Evolutionary conservation across 2,113 vertebrate genomes (phyloP), one percentile per base, ranked within the genome.

Genomic region (Heterocephalus glaber): DNA sequence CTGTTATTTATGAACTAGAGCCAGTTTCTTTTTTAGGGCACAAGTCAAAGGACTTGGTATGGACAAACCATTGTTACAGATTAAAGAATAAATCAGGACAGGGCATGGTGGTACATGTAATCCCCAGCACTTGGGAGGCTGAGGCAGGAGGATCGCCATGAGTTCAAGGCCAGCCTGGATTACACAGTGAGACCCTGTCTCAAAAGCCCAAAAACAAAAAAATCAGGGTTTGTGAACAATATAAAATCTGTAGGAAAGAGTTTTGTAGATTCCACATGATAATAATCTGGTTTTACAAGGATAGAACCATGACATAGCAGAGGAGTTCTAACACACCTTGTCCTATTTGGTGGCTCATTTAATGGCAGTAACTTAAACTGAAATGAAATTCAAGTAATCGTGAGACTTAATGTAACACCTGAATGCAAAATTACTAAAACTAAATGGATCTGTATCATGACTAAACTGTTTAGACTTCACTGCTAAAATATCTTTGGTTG

Each of bases 41-140:
- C 65, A 44, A 38, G 65, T 41, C 89, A 83, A 76, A 86, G 52
- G 24, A 88, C 86, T 96, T 95, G 49, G 63, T 89, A 20, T 89
- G 77, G 58, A 65, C 7, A 58, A 30, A 30, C 13, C 26, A 76
- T 89, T 77, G 17, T 35, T 41, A 56, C 12, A 56, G 38, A 86
- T 88, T 52, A 38, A 72, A 81, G 33, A 68, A 41, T 86, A 61
- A 58, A 84, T 28, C 60, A 72, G 38, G 1, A 28, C 10, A 24
- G 44, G 24, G 13, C 44, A 26, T 28, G 41, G 72, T 22, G 13
- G 41, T 26, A 28, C 24, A 47, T 8, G 26, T 38, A 70, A 70
- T 19, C 66, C 66, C 66, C 19, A 70, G 30, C 35, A 70, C 35
- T 68, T n/a, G 44, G 20, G 13, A 76, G 41, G 13, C 12, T 47